Evolutionary conservation across 2,113 vertebrate species (phyloP).

Genomic region (Andinoacara biseriatus): DNA sequence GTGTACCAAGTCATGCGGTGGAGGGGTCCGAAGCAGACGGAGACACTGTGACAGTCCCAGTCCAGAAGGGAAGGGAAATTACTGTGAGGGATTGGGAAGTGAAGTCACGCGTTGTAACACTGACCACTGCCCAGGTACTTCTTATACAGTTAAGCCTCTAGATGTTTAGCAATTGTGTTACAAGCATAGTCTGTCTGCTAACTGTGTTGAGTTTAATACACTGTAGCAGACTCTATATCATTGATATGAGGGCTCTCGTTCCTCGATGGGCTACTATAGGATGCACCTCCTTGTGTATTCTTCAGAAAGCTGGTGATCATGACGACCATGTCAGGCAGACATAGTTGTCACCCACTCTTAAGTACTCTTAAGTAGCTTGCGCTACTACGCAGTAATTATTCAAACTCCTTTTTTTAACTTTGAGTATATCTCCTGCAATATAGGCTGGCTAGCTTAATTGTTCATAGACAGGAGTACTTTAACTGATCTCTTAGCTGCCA

Average conservation of each 20-base stretch:
- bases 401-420: neutral
- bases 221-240: neutral
- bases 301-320: neutral
- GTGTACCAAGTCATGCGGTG: slow-evolving; percentile 89
- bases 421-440: neutral
- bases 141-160: neutral
- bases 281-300: neutral
- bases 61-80: slow-evolving; percentile 82
- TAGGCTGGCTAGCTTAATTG: neutral
- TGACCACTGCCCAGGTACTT: slow-evolving; percentile 83
- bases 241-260: neutral
- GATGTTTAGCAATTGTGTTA: neutral
- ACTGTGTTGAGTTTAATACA: neutral
- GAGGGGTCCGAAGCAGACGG: slow-evolving; percentile 81
- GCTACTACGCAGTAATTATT: neutral
- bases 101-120: slow-evolving; percentile 79
- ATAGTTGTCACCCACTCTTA: neutral
- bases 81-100: slow-evolving; percentile 84
- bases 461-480: neutral
- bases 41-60: slow-evolving; percentile 82
- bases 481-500: neutral
- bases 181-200: neutral
- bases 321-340: neutral
- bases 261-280: neutral
- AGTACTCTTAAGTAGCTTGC: neutral